Evolutionary conservation across 2,113 vertebrate genomes (phyloP).

Genomic region (Xerus inauris): DNA sequence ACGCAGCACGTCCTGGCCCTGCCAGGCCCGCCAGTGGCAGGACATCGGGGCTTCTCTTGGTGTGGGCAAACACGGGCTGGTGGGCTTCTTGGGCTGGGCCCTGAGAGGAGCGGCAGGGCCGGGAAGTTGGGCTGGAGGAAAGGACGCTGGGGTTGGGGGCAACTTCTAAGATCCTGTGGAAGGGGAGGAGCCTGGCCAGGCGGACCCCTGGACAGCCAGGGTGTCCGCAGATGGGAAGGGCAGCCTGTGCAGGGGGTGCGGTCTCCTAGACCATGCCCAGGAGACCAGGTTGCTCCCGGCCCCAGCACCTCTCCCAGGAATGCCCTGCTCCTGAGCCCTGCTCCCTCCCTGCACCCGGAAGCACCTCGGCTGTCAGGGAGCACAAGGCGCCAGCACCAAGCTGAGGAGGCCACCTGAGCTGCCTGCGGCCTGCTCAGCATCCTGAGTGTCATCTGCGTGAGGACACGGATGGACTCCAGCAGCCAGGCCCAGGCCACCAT

Average conservation of each 20-base stretch:
- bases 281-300: background rate
- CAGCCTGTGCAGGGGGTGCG: background rate
- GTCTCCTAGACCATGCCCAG: background rate
- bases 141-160: no score
- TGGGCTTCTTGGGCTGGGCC: rapidly evolving
- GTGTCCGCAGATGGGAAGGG: background rate
- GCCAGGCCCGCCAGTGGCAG: background rate
- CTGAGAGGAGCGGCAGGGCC: rapidly evolving
- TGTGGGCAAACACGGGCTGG: background rate
- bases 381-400: no score
- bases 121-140: background rate
- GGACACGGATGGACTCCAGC: background rate
- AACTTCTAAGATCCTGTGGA: no score
- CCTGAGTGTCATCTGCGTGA: background rate
- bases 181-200: no score
- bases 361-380: no score
- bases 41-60: background rate
- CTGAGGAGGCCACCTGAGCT: background rate
- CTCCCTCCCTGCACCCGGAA: no score
- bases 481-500: no score
- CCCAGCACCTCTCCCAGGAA: no score
- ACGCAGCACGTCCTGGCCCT: rapidly evolving
- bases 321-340: background rate
- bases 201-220: background rate
- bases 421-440: background rate